phyloP scores from a whole-genome alignment of 2,888 invertebrate genomes.

The Perizoma affinitatum region DNA sequence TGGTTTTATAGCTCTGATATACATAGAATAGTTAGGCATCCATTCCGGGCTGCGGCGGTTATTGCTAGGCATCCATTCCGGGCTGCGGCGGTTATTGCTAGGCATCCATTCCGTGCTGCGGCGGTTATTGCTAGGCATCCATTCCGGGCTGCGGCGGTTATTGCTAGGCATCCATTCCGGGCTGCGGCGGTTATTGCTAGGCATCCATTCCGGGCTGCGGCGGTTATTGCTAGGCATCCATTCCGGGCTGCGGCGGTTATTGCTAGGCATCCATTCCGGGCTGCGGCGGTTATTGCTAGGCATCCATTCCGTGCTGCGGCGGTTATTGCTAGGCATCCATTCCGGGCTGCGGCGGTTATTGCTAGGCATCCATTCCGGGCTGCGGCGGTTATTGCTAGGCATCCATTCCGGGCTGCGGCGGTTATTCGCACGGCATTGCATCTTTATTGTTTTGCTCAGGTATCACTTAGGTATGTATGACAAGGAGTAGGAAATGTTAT shows the following conservation, averaged over 20 bases:
- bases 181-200: neutral
- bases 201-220: too few relatives aligned
- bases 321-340: slow-evolving; percentile 7
- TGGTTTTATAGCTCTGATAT: slow-evolving; percentile 7
- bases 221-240: neutral
- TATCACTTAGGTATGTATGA: too few relatives aligned
- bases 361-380: slow-evolving; percentile 2
- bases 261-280: slow-evolving; percentile 3
- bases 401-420: neutral
- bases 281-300: too few relatives aligned
- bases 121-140: neutral
- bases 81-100: neutral
- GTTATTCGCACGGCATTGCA: neutral
- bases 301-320: neutral
- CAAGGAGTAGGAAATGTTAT: too few relatives aligned
- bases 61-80: neutral
- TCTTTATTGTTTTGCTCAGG: neutral
- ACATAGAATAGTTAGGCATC: slow-evolving; percentile 5
- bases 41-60: neutral
- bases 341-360: too few relatives aligned
- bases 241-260: too few relatives aligned
- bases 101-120: too few relatives aligned
- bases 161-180: neutral
- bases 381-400: too few relatives aligned
- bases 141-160: too few relatives aligned